phyloP scores from a whole-genome alignment of 2,888 invertebrate species.

The Mycogona germanica region DNA sequence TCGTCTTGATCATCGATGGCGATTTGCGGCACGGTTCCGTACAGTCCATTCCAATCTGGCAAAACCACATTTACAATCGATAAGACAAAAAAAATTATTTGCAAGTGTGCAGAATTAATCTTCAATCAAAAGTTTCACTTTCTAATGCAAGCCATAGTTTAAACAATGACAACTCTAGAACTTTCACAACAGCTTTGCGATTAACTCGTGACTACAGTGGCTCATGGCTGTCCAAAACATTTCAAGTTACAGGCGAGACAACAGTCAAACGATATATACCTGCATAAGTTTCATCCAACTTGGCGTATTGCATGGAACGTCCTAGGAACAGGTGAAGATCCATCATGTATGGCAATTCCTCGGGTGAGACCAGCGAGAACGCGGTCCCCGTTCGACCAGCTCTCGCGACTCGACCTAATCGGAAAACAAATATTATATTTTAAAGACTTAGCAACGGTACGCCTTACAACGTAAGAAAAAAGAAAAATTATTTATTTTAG shows the following conservation, averaged over 20 bases:
- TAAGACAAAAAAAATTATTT: background rate
- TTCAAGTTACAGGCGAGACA: too few relatives aligned
- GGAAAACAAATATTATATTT: background rate
- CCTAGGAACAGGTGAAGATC: constrained; percentile 92
- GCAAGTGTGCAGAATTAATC: background rate
- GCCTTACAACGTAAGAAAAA: background rate
- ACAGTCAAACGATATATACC: background rate
- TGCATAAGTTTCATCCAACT: background rate
- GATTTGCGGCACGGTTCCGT: constrained; percentile 69
- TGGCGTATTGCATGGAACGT: constrained; percentile 44
- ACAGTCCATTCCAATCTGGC: constrained; percentile 45
- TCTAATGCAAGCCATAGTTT: too few relatives aligned
- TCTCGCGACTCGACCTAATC: constrained; percentile 77
- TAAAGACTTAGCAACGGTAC: too few relatives aligned
- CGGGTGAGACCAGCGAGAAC: constrained; percentile 75
- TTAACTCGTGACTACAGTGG: too few relatives aligned
- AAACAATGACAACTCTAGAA: too few relatives aligned
- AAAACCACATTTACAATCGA: constrained; percentile 5
- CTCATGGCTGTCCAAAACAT: too few relatives aligned
- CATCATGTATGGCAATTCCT: constrained; percentile 84
- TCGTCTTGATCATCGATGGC: constrained; percentile 72
- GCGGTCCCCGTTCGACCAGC: constrained; percentile 88
- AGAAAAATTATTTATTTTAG: too few relatives aligned
- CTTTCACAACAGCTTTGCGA: too few relatives aligned
- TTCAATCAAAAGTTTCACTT: background rate